Percentiles rank a stretch among this genome's conserved stretches.
Conservation (phyloP, 2,113 vertebrate genomes). For the Phalacrocorax pelagicus region DNA sequence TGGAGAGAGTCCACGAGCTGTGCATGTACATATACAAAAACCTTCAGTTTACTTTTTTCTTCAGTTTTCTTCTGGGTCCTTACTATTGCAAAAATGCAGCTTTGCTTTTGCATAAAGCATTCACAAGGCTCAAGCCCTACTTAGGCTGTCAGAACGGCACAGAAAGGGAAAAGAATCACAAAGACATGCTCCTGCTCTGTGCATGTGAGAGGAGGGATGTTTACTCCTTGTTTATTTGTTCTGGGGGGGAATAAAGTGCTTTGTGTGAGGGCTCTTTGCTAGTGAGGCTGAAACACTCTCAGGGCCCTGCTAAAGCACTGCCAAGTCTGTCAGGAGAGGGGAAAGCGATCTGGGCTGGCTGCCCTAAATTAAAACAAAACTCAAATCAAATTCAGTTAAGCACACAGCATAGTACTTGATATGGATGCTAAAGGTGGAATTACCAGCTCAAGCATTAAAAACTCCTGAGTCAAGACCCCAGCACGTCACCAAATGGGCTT, state of each 20-base stretch:
- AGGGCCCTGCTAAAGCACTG: not conserved
- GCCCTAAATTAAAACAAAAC: conserved; percentile 10
- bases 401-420: not conserved
- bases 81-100: not conserved
- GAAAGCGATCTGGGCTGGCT: conserved; percentile 14
- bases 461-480: not conserved
- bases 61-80: not conserved
- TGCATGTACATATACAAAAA: not conserved
- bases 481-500: not conserved
- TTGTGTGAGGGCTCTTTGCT: conserved; percentile 24
- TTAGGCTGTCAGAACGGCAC: not conserved
- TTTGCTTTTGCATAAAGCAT: not conserved
- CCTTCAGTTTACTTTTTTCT: not conserved
- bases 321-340: conserved; percentile 34
- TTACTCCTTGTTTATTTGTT: conserved; percentile 58
- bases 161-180: not conserved
- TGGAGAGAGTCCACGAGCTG: not conserved
- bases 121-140: not conserved
- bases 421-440: not conserved
- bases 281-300: not conserved
- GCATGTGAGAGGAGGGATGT: not conserved
- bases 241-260: conserved; percentile 34
- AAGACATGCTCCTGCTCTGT: not conserved
- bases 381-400: not conserved
- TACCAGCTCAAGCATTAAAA: not conserved